Base-by-base conservation (phyloP, 2,113 vertebrate species). In the Tragelaphus strepsiceros region DNA sequence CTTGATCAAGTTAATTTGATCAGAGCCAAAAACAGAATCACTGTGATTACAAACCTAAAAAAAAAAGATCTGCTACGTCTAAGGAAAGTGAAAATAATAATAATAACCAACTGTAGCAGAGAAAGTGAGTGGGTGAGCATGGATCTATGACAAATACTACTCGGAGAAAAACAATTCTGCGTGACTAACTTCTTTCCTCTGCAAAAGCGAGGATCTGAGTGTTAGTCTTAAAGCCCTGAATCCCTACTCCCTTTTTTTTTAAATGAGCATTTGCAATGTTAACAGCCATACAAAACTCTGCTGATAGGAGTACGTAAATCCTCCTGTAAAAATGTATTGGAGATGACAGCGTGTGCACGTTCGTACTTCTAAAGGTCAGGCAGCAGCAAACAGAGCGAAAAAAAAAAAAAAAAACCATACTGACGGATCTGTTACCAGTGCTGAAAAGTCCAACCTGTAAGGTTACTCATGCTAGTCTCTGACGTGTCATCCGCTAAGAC, bases 131-230 rank as follows among this genome's bases (percentile, higher is more conserved):
- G 97, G 97, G 98, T 96, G 98, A 97, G 95, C 96, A 97, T 9
- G 30, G 92, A 98, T 97, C 97, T 97, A 59, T 95, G 98, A 98
- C 98, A 98, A 98, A 98, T 81, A 98, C 95, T 96, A 97, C 98
- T 96, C 74, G 53, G 86, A 98, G 94, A 97, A 3, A 28, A 98
- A 98, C 95, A 96, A 92, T 96, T 98, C 95, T 84, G 90, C 43
- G 67, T 98, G 98, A 98, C 97, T 98, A 97, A 99, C 96, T 97
- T 87, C 91, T 84, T 90, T 96, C 96, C 94, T 96, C 97, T 94
- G 94, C 96, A 97, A 98, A 96, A 39, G n/a, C 88, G 98, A 98
- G 93, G 84, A 98, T 82, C 96, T 89, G 81, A 93, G 90, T 90
- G 80, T 94, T 80, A 43, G 97, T 92, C 13, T 90, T 87, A 92